Conservation (phyloP, 2,797 vertebrate species). For the Perdix hodgsoniae region DNA sequence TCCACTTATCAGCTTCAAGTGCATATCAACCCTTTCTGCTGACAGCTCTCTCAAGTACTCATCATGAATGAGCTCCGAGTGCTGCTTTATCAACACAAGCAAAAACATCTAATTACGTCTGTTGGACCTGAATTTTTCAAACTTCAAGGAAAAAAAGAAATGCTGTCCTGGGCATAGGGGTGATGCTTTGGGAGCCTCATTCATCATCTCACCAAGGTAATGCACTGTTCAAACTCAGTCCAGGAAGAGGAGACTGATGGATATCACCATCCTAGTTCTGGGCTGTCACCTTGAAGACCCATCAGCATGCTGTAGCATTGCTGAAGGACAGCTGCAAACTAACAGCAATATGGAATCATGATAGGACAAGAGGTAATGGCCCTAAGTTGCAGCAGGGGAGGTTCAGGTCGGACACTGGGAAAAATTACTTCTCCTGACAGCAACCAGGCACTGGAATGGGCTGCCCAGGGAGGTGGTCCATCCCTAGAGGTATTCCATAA, state of each 20-base stretch:
- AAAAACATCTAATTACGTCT: not conserved
- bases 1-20: not conserved
- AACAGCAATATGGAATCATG: not conserved
- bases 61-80: not conserved
- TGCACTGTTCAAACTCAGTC: accelerated
- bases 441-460: no score
- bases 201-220: not conserved
- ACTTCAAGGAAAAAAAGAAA: not conserved
- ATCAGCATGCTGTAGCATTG: not conserved
- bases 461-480: no score
- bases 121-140: not conserved
- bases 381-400: no score
- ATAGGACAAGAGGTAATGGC: no score
- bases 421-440: no score
- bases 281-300: not conserved
- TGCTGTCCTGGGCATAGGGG: accelerated
- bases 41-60: constrained; percentile 3
- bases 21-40: not conserved
- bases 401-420: no score
- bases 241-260: not conserved
- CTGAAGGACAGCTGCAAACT: not conserved
- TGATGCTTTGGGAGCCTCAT: not conserved
- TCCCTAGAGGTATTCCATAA: no score
- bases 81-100: constrained; percentile 10
- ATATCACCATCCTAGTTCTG: accelerated